Evolutionary conservation across 2,797 vertebrate genomes (phyloP).

Genomic region (Lophius americanus): DNA sequence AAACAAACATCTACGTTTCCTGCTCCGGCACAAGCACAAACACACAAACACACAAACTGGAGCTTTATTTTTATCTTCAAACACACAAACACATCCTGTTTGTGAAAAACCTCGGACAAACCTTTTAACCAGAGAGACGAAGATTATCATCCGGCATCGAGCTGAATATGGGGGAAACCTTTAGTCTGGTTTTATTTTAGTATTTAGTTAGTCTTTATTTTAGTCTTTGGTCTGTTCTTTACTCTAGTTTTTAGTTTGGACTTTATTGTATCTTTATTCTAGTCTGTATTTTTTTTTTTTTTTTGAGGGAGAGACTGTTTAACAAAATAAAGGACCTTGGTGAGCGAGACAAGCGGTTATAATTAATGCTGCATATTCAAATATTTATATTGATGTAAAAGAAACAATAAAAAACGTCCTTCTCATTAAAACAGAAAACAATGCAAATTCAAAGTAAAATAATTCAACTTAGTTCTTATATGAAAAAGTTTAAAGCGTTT

Average conservation of each 20-base stretch:
- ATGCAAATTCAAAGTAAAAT: constrained; percentile 1
- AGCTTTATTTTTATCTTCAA: constrained; percentile 17
- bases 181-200: no score
- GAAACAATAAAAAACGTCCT: not conserved
- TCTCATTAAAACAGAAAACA: no score
- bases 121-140: not conserved
- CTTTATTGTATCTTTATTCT: no score
- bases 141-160: not conserved
- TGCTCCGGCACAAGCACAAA: constrained; percentile 22
- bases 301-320: not conserved
- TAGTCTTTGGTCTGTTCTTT: no score
- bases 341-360: not conserved
- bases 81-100: constrained; percentile 42
- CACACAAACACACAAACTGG: constrained; percentile 19
- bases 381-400: not conserved
- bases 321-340: not conserved
- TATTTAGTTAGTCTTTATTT: no score
- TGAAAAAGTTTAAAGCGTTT: not conserved
- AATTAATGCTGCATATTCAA: no score
- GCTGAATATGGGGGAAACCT: not conserved
- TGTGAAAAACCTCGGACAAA: not conserved
- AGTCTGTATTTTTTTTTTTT: no score
- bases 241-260: no score
- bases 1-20: constrained; percentile 49
- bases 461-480: no score